Percentiles rank a stretch among this genome's conserved stretches.
Evolutionary conservation across 2,113 vertebrate genomes (phyloP).

Genomic region (Pseudopipra pipra): DNA sequence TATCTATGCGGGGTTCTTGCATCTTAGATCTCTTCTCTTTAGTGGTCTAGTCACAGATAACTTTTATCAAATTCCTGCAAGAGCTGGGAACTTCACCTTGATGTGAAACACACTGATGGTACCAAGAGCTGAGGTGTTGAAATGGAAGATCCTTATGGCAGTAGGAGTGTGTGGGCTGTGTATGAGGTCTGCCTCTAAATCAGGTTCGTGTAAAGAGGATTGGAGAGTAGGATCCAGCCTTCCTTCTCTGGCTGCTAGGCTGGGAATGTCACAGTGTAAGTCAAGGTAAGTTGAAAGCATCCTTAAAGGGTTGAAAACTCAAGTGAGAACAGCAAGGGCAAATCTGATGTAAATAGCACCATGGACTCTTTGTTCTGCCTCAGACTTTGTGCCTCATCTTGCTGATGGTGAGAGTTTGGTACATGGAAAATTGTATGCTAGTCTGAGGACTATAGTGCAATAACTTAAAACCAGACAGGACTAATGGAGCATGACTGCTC

Average conservation of each 20-base stretch:
- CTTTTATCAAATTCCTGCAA: background rate
- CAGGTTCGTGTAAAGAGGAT: background rate
- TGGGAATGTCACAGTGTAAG: background rate
- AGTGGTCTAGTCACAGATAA: background rate
- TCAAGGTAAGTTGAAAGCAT: background rate
- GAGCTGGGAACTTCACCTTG: background rate
- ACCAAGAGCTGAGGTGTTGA: background rate
- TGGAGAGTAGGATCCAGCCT: background rate
- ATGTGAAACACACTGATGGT: background rate
- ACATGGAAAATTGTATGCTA: background rate
- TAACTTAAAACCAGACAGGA: constrained; percentile 28
- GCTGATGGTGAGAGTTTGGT: background rate
- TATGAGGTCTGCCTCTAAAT: background rate
- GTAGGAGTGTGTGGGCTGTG: background rate
- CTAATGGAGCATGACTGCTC: constrained; percentile 16
- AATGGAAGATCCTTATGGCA: background rate
- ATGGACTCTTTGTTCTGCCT: background rate
- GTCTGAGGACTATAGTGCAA: constrained; percentile 21
- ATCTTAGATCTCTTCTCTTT: background rate
- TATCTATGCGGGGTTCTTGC: background rate
- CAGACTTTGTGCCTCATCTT: background rate
- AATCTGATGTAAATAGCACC: background rate
- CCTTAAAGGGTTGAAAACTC: background rate
- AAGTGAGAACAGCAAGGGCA: background rate
- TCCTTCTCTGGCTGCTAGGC: background rate